Evolutionary conservation across 2,888 invertebrate genomes (phyloP).

Genomic region (Allygus modestus): DNA sequence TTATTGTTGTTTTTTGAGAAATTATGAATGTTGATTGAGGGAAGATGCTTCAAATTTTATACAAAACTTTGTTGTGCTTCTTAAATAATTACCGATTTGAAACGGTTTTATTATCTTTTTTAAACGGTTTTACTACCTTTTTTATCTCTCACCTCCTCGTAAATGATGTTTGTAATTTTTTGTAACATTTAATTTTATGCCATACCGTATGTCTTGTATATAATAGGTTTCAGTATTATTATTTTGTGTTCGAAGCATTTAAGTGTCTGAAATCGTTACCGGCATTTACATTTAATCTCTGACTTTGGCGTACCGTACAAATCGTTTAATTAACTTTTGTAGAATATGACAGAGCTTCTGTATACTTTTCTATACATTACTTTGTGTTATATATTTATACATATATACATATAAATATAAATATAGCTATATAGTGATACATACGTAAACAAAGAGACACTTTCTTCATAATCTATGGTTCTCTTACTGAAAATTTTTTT

Average conservation of each 20-base stretch:
- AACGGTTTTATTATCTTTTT: too few relatives aligned
- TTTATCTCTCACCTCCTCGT: background rate
- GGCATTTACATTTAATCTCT: conserved; percentile 44
- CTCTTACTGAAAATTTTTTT: conserved; percentile 67
- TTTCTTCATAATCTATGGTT: conserved; percentile 62
- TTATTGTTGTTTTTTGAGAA: conserved; percentile 56
- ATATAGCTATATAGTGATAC: conserved; percentile 62
- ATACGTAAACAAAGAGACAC: conserved; percentile 62
- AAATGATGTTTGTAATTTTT: conserved; percentile 17
- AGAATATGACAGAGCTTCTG: conserved; percentile 49
- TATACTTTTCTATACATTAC: conserved; percentile 64
- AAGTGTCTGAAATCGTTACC: conserved; percentile 24
- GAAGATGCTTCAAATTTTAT: conserved; percentile 32
- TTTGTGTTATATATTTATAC: conserved; percentile 65
- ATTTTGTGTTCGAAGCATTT: conserved; percentile 35
- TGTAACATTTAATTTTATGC: conserved; percentile 20
- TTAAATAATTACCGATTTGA: background rate
- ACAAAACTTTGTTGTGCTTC: conserved; percentile 35
- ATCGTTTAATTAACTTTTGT: conserved; percentile 43
- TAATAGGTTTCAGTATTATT: conserved; percentile 53
- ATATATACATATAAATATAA: conserved; percentile 60
- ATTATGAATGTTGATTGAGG: conserved; percentile 38
- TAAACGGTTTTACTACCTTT: background rate
- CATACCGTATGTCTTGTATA: conserved; percentile 35
- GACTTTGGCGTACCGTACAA: conserved; percentile 49